Percentiles rank a stretch among this genome's conserved stretches.
phyloP scores from a whole-genome alignment of 2,113 vertebrate species.

The Taxidea taxus region DNA sequence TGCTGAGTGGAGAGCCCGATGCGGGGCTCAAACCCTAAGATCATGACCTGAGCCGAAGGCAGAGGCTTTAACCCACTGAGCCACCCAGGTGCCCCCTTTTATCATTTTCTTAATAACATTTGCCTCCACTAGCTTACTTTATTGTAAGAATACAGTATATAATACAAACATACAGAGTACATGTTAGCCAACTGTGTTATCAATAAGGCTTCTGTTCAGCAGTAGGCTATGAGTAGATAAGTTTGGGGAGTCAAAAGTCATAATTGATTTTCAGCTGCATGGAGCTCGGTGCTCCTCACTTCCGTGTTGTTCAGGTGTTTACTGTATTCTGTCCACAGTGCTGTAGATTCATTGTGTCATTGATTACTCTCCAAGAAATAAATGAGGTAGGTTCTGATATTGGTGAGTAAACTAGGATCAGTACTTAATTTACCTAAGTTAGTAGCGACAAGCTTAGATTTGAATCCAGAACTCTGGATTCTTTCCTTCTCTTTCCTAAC shows the following conservation, averaged over 20 bases:
- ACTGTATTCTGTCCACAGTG: background rate
- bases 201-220: background rate
- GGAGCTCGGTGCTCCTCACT: background rate
- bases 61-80: too few relatives aligned
- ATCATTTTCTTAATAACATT: background rate
- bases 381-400: background rate
- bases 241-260: background rate
- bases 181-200: background rate
- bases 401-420: background rate
- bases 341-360: background rate
- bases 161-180: background rate
- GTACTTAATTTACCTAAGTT: background rate
- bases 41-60: too few relatives aligned
- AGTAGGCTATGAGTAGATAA: background rate
- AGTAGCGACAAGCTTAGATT: background rate
- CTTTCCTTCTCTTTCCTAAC: background rate
- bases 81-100: background rate
- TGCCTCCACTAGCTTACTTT: background rate
- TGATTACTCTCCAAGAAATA: background rate
- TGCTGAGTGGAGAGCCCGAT: too few relatives aligned
- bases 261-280: background rate
- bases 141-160: background rate
- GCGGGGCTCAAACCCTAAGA: too few relatives aligned
- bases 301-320: background rate
- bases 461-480: background rate